These are phyloP conservation scores for Atrina japonica DNA, from an alignment of 2,888 invertebrate species.

Conservation along the genomic window DNA sequence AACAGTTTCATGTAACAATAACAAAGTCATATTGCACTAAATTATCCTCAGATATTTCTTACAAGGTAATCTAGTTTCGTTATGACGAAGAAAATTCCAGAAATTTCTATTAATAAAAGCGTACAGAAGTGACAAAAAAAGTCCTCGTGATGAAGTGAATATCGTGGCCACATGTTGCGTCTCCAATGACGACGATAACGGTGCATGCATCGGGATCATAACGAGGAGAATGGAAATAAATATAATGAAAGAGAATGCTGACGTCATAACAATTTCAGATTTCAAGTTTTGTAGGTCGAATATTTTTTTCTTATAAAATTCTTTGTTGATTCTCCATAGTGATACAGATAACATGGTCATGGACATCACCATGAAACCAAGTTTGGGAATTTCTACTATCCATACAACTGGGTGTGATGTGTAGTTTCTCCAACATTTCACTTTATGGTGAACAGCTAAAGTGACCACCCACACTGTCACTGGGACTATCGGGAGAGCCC, in stretches of 20 bases:
- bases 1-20: no score
- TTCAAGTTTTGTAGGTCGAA: constrained; percentile 29
- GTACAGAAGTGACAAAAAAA: constrained; percentile 21
- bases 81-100: constrained; percentile 9
- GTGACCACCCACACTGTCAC: constrained; percentile 49
- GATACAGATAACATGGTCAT: constrained; percentile 25
- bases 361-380: constrained; percentile 27
- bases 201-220: constrained; percentile 25
- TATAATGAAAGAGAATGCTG: constrained; percentile 24
- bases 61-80: constrained; percentile 20
- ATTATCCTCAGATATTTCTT: constrained; percentile 3
- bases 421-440: constrained; percentile 49
- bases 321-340: constrained; percentile 24
- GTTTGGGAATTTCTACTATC: constrained; percentile 44
- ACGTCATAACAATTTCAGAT: constrained; percentile 24
- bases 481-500: constrained; percentile 49
- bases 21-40: no score
- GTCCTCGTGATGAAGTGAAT: constrained; percentile 29
- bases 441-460: constrained; percentile 39
- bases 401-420: constrained; percentile 39
- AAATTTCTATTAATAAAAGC: constrained; percentile 32
- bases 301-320: constrained; percentile 13
- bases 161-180: constrained; percentile 25
- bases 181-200: background rate
- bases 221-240: constrained; percentile 21